Evolutionary conservation across 1,140 invertebrate genomes (phyloP).

Genomic region (Neodiprion lecontei): DNA sequence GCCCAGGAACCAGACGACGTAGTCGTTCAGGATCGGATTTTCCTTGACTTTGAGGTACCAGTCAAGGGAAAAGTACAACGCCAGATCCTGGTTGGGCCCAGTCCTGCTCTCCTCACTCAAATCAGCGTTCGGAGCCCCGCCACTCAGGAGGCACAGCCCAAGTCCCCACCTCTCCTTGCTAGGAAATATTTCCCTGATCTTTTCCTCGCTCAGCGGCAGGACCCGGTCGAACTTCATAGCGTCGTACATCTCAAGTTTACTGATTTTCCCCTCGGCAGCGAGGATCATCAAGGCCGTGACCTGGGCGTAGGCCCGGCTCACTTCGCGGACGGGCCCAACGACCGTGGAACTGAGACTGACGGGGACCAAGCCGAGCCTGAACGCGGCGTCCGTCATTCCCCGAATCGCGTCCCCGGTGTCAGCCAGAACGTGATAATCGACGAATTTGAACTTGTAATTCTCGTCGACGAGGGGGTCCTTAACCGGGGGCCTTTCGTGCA

Average conservation of each 20-base stretch:
- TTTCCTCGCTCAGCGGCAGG: slow-evolving; percentile 34
- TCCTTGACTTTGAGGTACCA: slow-evolving; percentile 45
- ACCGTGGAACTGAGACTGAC: slow-evolving; percentile 61
- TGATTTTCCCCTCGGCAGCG: slow-evolving; percentile 39
- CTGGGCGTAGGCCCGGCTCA: slow-evolving; percentile 46
- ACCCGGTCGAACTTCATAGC: slow-evolving; percentile 36
- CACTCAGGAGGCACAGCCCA: slow-evolving; percentile 51
- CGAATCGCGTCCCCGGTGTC: slow-evolving; percentile 64
- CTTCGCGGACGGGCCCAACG: slow-evolving; percentile 60
- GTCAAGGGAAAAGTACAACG: slow-evolving; percentile 61
- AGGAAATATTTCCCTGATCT: slow-evolving; percentile 40
- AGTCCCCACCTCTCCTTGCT: slow-evolving; percentile 41
- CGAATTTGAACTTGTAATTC: slow-evolving; percentile 42
- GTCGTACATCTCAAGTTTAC: slow-evolving; percentile 38
- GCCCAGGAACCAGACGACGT: slow-evolving; percentile 45
- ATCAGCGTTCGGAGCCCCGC: slow-evolving; percentile 67
- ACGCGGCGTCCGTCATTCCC: slow-evolving; percentile 50
- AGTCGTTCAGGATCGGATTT: slow-evolving; percentile 42
- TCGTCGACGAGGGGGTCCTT: slow-evolving; percentile 26
- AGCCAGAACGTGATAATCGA: slow-evolving; percentile 64
- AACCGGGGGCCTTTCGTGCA: slow-evolving; percentile 27
- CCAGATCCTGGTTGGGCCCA: slow-evolving; percentile 75
- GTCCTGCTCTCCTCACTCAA: slow-evolving; percentile 48
- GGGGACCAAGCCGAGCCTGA: slow-evolving; percentile 52
- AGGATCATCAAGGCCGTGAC: slow-evolving; percentile 50